Conservation (phyloP, 2,888 invertebrate genomes). For the Brenthis daphne region DNA sequence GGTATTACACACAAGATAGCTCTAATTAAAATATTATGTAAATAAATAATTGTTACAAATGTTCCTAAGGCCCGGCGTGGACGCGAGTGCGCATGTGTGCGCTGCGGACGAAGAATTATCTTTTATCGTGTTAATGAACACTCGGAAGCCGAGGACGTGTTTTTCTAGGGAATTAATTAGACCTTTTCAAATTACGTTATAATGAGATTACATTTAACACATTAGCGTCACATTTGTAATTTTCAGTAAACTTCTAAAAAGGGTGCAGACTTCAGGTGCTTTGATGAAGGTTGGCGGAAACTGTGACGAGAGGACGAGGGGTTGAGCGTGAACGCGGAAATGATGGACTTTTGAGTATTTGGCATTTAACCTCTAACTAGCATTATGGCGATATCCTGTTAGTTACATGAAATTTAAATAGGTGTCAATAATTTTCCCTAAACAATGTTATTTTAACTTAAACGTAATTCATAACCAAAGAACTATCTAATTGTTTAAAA, state of each 20-base stretch:
- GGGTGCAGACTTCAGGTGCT: slow-evolving; percentile 4
- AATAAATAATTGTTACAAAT: slow-evolving; percentile 19
- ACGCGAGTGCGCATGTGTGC: neutral
- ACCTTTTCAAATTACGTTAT: slow-evolving; percentile 16
- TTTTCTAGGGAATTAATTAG: slow-evolving; percentile 6
- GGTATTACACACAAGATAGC: slow-evolving; percentile 11
- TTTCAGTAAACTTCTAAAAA: neutral
- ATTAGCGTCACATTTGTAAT: neutral
- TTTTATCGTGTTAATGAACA: slow-evolving; percentile 42
- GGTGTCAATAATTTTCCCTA: no score
- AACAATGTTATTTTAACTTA: no score
- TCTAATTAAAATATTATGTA: slow-evolving; percentile 15
- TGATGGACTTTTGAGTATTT: no score
- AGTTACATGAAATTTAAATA: no score
- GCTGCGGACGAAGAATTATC: slow-evolving; percentile 31
- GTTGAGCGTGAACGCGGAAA: no score
- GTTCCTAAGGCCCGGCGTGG: neutral
- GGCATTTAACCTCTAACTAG: no score
- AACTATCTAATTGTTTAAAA: no score
- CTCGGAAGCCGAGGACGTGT: slow-evolving; percentile 14
- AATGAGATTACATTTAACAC: slow-evolving; percentile 13
- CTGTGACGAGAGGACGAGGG: no score
- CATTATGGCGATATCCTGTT: no score
- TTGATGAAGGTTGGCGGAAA: slow-evolving; percentile 1
- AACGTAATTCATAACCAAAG: no score